Base-by-base conservation (phyloP, 2,888 invertebrate genomes). In the Chalcis sispes region DNA sequence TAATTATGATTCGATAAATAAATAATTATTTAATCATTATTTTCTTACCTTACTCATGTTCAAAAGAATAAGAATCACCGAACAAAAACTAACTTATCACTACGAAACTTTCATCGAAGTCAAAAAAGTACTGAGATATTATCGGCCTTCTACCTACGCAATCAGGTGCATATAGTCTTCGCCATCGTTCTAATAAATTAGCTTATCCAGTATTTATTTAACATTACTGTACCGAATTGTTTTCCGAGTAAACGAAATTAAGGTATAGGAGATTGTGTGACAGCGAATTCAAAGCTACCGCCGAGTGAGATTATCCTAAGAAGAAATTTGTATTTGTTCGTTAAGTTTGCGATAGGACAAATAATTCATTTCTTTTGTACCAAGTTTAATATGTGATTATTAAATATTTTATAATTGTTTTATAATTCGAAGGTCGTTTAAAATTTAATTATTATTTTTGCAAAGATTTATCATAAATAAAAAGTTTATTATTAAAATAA, bases 121-220 rank as follows among this genome's bases (percentile, higher is more conserved):
- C 27, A 15, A 77, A 75, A 72, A 67, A 64, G 67, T 56, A 67
- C 72, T 62, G 62, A 61, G 40, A 69, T 18, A 7, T n/a, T 40
- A 64, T 40, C 32, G 40, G 15, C 8, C n/a, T 40, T 50, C 18
- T 1, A 36, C 32, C 18, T 27, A 20, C 50, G 36, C 29, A 64
- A 67, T 58, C 18, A 56, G 58, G 32, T 29, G 25, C 29, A 50
- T 10, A n/a, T n/a, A 50, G 23, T 50, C 48, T 40, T 27, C 23
- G 58, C 54, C 48, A 62, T 56, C 23, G 13, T 18, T 10, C 29
- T 48, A 71, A 65, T 77, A 77, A 77, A 77, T 74, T 66, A 71
- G 56, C 70, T 74, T 71, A 56, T 73, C 54, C 69, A 13, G 10
- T 67, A 52, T 77, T 77, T 77, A n/a, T 40, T 62, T 29, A 54